phyloP scores from a whole-genome alignment of 2,797 vertebrate species.

The Phalanger gymnotis region DNA sequence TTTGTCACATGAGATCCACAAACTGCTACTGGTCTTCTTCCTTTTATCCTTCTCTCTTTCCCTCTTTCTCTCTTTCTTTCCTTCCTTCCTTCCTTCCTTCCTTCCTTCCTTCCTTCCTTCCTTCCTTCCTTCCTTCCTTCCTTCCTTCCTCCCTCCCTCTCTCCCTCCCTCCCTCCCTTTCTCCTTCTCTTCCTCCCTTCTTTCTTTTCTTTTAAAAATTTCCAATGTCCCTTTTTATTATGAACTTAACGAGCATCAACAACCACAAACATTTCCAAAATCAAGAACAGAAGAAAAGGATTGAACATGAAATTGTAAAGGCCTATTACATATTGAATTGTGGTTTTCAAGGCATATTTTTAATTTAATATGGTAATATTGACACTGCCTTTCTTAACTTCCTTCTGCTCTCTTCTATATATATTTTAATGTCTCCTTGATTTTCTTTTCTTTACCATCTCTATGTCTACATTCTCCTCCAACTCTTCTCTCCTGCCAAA shows the following conservation, averaged over 20 bases:
- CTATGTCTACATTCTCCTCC: not conserved
- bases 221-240: not conserved
- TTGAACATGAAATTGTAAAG: not conserved
- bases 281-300: not conserved
- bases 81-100: not conserved
- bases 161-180: too few species aligned
- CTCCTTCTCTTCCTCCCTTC: too few species aligned
- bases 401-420: not conserved
- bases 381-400: not conserved
- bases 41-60: not conserved
- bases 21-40: accelerated
- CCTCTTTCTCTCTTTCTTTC: not conserved
- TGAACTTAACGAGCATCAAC: not conserved
- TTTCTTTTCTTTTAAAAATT: not conserved
- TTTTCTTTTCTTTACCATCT: not conserved
- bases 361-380: not conserved
- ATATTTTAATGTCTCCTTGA: not conserved
- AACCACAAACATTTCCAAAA: not conserved
- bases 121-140: not conserved
- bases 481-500: not conserved
- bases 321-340: not conserved
- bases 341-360: not conserved
- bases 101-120: not conserved
- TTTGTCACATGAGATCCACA: not conserved
- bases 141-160: not conserved